Base-by-base conservation (phyloP, 2,113 vertebrate species). In the Sardina pilchardus region DNA sequence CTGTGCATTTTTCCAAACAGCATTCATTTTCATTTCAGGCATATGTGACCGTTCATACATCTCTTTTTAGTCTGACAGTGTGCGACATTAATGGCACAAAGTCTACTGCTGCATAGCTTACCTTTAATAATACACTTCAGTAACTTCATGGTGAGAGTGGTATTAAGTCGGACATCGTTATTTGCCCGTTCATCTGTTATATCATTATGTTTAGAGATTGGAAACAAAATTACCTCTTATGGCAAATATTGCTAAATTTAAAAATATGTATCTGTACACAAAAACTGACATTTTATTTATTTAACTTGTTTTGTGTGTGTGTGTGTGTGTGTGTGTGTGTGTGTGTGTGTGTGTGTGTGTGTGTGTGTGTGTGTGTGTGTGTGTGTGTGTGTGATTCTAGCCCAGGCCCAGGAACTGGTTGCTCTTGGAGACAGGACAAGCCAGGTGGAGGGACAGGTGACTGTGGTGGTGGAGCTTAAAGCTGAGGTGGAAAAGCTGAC, bases 391-490 rank as follows among this genome's bases (percentile, higher is more conserved):
- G n/a, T 78, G 26, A 34, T 36, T 78, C 17, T 12, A 36, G 71
- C 71, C 16, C 71, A 78, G 34, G 71, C 71, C 36, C 30, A 39
- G 71, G 71, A 78, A 78, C 71, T 34, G 30, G 39, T 78, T 16
- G 71, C 71, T 34, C 71, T 34, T 14, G 26, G 71, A 34, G 71
- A 78, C 63, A 34, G 19, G 71, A 17, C 2, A 30, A 36, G 34
- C 26, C 71, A 78, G 71, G 39, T 34, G 71, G 71, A 78, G 71
- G 71, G 71, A 78, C 71, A 78, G 71, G 30, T 78, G 71, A 78
- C 71, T 78, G 10, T 10, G 63, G n/a, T 34, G 34, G 1, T 17
- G 30, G 34, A 78, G 12, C 30, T 34, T 30, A 78, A 17, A 34
- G 12, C 71, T 17, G 26, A 36, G 16, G 19, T 36, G 34, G 26